A percentile compares a stretch with the other conserved stretches of the same genome.
Evolutionary conservation across 1,140 invertebrate species (phyloP).

Genomic region (Papilio polytes): DNA sequence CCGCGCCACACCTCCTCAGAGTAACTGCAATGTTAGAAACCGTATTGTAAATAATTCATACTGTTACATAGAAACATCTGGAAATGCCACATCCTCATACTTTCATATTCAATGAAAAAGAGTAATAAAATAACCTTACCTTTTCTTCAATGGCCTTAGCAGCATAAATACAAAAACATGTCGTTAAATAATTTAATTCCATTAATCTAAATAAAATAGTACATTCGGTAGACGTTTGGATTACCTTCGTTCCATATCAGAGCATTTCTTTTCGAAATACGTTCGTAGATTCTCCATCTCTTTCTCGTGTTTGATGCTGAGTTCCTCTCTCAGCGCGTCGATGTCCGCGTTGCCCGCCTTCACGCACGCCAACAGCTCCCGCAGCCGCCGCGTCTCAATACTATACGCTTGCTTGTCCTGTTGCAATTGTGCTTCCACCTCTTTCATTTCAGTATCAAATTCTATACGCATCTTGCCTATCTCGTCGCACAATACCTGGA

Average conservation of each 20-base stretch:
- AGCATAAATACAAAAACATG: conserved; percentile 49
- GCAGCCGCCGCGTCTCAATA: conserved; percentile 77
- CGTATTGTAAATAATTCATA: too few relatives aligned
- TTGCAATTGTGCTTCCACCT: conserved; percentile 71
- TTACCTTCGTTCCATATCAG: conserved; percentile 90
- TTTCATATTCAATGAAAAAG: not conserved
- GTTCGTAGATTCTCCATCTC: conserved; percentile 91
- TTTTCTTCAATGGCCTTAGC: conserved; percentile 51
- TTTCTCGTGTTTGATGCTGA: conserved; percentile 86
- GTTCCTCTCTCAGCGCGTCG: conserved; percentile 82
- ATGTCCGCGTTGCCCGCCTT: conserved; percentile 83
- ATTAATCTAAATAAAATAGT: conserved; percentile 36
- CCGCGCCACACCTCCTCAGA: conserved; percentile 74
- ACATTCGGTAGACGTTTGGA: not conserved
- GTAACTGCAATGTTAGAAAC: conserved; percentile 53
- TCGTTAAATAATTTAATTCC: conserved; percentile 41
- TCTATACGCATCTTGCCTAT: conserved; percentile 77
- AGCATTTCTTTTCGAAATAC: conserved; percentile 91
- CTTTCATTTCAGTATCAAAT: conserved; percentile 78
- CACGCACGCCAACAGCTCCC: conserved; percentile 75
- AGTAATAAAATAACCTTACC: conserved; percentile 49
- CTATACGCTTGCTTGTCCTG: conserved; percentile 75
- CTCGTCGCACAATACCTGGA: conserved; percentile 81
- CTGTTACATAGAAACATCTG: not conserved
- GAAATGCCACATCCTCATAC: not conserved